Evolutionary conservation across 1,140 invertebrate genomes (phyloP), one percentile per base, ranked within the genome.

Genomic region (Temnothorax nylanderi): DNA sequence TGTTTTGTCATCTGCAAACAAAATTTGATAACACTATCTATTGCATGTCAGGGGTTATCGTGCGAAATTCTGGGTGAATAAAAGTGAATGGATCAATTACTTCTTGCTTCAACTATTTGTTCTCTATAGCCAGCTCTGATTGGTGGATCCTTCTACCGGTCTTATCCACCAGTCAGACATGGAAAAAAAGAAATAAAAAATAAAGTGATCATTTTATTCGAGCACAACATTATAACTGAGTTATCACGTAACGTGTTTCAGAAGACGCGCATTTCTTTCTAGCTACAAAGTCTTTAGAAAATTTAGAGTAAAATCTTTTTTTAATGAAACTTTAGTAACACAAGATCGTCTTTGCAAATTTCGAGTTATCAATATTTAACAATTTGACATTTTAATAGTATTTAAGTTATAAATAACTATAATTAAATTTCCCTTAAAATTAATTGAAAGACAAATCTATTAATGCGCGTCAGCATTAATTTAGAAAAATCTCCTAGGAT

Each of bases 181-280:
- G 21, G 18, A n/a, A 69, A 88, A 71, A 64, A 18, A 88, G 51
- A 56, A n/a, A 78, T 51, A 21, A 21, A 44, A 32, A 62, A 32
- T 62, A 13, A 26, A 56, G 10, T 13, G 5, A 34, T 56, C 44
- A 37, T 54, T 21, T 47, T 6, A 69, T 69, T 41, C 58, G 11
- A 41, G 7, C 2, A 56, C 54, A 58, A 58, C 74, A 76, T 56
- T 56, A 21, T 21, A 56, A 41, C 3, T 11, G 5, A 49, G 2
- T 47, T 72, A 49, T 49, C 41, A 4, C 0, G 7, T 32, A 67
- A 67, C 4, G 26, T 47, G 6, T 47, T 69, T 26, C 41, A 47
- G 13, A 69, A 69, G 65, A 69, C 5, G 41, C n/a, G 6, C 21
- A 69, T 49, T 69, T 47, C 7, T 47, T 47, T 69, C 21, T 47